phyloP scores from a whole-genome alignment of 2,888 invertebrate genomes.

The Drosophila neonasuta region DNA sequence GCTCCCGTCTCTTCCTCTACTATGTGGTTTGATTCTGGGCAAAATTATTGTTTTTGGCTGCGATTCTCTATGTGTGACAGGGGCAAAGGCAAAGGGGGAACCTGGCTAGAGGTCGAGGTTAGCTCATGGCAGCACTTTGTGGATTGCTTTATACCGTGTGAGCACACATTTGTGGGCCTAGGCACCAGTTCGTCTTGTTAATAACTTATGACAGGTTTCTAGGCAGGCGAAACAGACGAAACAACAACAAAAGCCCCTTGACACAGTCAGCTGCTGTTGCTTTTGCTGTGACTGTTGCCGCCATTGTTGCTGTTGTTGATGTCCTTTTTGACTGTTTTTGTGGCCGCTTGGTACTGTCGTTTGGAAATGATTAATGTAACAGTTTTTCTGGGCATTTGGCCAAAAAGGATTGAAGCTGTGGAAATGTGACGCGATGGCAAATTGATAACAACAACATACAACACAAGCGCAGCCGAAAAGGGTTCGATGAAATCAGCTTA shows the following conservation, averaged over 20 bases:
- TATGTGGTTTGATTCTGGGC: constrained; percentile 16
- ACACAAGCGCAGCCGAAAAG: constrained; percentile 1
- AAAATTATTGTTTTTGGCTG: constrained; percentile 45
- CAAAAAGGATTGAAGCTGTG: constrained; percentile 58
- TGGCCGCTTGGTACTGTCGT: constrained; percentile 33
- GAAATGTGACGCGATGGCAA: constrained; percentile 35
- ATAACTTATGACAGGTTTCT: constrained; percentile 71
- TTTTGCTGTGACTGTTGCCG: constrained; percentile 15
- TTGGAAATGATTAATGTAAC: constrained; percentile 70
- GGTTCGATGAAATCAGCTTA: constrained; percentile 36
- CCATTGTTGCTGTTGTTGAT: constrained; percentile 38
- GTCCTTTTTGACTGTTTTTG: constrained; percentile 28
- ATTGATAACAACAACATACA: constrained; percentile 34
- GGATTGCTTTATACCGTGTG: constrained; percentile 56
- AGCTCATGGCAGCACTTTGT: constrained; percentile 56
- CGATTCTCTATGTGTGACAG: constrained; percentile 10
- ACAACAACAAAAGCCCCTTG: constrained; percentile 29
- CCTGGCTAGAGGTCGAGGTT: constrained; percentile 4
- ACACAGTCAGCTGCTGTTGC: constrained; percentile 26
- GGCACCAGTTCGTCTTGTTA: constrained; percentile 60
- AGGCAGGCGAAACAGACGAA: constrained; percentile 4
- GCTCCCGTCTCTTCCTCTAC: neutral
- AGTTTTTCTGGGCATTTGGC: constrained; percentile 58
- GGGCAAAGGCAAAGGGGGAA: neutral
- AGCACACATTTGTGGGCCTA: constrained; percentile 33